Evolutionary conservation across 2,113 vertebrate genomes (phyloP), one percentile per base, ranked within the genome.

Genomic region (Myodes glareolus): DNA sequence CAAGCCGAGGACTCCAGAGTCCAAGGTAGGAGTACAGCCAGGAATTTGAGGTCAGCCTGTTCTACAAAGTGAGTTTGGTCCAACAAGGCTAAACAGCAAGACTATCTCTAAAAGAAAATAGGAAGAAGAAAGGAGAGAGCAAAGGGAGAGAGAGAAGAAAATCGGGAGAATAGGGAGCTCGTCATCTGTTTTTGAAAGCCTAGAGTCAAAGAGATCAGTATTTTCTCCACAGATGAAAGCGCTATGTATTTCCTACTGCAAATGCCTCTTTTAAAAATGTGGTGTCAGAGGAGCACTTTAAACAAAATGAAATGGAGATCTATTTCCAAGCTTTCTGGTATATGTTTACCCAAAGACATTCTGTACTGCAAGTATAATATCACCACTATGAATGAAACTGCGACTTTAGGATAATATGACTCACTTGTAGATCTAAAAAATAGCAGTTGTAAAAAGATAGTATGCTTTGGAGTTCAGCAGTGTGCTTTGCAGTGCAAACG

Each of bases 241-340:
- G 50, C 13, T 63, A 61, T 52, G 21, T 7, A 50, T 72, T 75
- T 58, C 82, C 52, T n/a, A 47, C 68, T 89, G 39, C 81, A 2
- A 76, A 58, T 42, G 13, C 47, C 63, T 73, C 55, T 81, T 92
- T 85, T 33, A 45, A 93, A 63, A 76, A 17, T 55, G 72, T 33
- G 17, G 67, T 72, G 93, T 70, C 39, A 67, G 47, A 77, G 25
- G 47, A 82, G 52, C 58, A 78, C 25, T 47, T 52, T 36, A 21
- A 42, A 55, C 12, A 88, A 90, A 85, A 88, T 76, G 58, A 89
- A 91, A 93, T 85, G 11, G n/a, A 77, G 36, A 80, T 81, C 47
- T 16, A 76, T n/a, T 94, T 25, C 31, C 19, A 86, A 11, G 39
- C 23, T 91, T 75, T 88, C 58, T 21, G 72, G n/a, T 5, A 65